phyloP scores from a whole-genome alignment of 2,113 vertebrate species.

The Synchiropus splendidus region DNA sequence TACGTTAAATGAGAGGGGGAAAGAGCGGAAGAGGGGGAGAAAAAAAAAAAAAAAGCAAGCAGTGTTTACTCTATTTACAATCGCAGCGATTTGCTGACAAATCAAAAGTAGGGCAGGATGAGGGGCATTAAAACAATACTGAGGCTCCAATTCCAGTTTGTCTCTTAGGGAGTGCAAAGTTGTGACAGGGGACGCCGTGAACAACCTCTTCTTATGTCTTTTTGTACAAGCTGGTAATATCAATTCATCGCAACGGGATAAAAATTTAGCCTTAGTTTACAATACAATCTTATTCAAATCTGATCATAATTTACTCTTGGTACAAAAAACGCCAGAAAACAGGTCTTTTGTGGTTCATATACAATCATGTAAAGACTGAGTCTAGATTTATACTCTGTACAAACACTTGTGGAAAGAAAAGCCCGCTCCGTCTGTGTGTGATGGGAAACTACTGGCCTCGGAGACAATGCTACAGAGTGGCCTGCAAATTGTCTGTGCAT shows the following conservation, averaged over 20 bases:
- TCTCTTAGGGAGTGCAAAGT: constrained; percentile 80
- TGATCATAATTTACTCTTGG: constrained; percentile 75
- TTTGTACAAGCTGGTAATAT: constrained; percentile 86
- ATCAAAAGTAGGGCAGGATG: constrained; percentile 40
- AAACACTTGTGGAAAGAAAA: constrained; percentile 77
- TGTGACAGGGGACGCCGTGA: constrained; percentile 81
- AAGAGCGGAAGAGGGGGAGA: constrained; percentile 39
- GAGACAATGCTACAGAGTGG: constrained; percentile 87
- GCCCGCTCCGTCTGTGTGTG: constrained; percentile 61
- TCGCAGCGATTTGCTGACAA: constrained; percentile 69
- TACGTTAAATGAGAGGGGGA: no score
- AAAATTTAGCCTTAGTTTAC: constrained; percentile 93
- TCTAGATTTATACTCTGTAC: constrained; percentile 87
- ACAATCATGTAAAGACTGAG: constrained; percentile 96
- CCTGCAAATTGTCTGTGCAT: constrained; percentile 42
- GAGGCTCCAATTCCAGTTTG: constrained; percentile 70
- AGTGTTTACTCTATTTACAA: constrained; percentile 52
- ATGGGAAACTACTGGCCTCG: constrained; percentile 83
- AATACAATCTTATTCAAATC: constrained; percentile 95
- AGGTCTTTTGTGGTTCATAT: constrained; percentile 91
- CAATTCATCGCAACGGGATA: constrained; percentile 73
- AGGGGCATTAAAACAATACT: constrained; percentile 20
- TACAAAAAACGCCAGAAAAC: constrained; percentile 94
- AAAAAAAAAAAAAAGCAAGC: constrained; percentile 37
- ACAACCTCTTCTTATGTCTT: constrained; percentile 76